Evolutionary conservation across 2,888 invertebrate genomes (phyloP), one percentile per base, ranked within the genome.

Genomic region (Anthophora plumipes): DNA sequence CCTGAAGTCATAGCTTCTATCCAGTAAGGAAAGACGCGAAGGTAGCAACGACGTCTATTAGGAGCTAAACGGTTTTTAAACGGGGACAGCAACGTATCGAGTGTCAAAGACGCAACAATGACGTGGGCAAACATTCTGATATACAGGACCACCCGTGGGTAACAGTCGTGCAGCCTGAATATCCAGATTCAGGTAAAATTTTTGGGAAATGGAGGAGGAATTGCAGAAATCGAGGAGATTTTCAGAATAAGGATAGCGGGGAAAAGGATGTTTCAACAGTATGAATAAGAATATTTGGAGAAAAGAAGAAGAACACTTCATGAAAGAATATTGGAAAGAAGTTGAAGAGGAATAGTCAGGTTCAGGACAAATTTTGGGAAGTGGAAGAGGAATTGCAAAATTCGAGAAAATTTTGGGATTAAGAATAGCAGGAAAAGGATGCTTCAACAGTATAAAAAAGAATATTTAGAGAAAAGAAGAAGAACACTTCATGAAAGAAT

Each of bases 31-130:
- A 46, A 37, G 52, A 31, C 25, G 7, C 64, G 22, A 63, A 52
- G 63, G 60, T 46, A 37, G 25, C 76, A n/a, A 52, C 55, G 71
- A n/a, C 67, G 14, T 70, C 89, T 89, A 90, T 90, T 89, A 91
- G 89, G 77, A 82, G 73, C 88, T 91, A 91, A 91, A 89, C 88
- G 88, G 85, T 90, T 90, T 90, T 91, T 90, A 90, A 91, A 90
- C 89, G 86, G 73, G 83, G 75, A 60, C 59, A 85, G 70, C 17
- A 73, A 86, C 84, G 75, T 63, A 88, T 89, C 87, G 89, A 90
- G 90, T 88, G 91, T 88, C 88, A 85, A 82, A 85, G 41, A 61
- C 78, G 87, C 76, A 89, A 91, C 90, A 91, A 91, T 91, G 88
- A 89, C 88, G 84, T 69, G 84, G 89, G 85, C 89, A 89, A 90